Percentiles rank a stretch among this genome's conserved stretches.
phyloP scores from a whole-genome alignment of 2,888 invertebrate genomes.

The Tillus elongatus region DNA sequence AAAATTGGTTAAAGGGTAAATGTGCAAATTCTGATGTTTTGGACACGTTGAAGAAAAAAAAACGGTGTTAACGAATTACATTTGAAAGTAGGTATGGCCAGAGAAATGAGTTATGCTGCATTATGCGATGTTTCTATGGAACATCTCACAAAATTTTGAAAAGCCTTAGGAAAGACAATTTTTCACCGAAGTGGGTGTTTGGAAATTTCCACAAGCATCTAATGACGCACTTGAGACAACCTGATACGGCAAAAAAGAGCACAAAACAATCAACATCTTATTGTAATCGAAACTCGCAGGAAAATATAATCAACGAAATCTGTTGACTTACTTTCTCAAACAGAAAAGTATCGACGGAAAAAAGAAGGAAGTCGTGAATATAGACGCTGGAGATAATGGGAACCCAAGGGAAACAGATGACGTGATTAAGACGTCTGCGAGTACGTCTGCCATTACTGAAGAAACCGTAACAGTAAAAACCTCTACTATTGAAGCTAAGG shows the following conservation, averaged over 20 bases:
- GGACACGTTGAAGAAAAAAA: not conserved
- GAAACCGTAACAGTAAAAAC: no score
- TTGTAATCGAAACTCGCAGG: no score
- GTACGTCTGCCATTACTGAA: no score
- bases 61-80: not conserved
- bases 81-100: not conserved
- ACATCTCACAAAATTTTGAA: not conserved
- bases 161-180: not conserved
- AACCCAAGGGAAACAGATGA: no score
- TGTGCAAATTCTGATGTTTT: not conserved
- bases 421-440: no score
- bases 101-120: not conserved
- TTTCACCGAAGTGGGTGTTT: not conserved
- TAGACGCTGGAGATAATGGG: no score
- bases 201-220: slow-evolving; percentile 1
- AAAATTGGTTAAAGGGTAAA: slow-evolving; percentile 1
- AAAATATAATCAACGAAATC: no score
- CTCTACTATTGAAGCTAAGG: no score
- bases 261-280: no score
- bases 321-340: no score
- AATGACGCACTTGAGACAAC: not conserved
- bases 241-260: not conserved
- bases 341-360: no score
- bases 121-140: slow-evolving; percentile 2
- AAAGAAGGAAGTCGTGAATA: no score